Conservation (phyloP, 2,888 invertebrate genomes). For the Melanargia galathea region DNA sequence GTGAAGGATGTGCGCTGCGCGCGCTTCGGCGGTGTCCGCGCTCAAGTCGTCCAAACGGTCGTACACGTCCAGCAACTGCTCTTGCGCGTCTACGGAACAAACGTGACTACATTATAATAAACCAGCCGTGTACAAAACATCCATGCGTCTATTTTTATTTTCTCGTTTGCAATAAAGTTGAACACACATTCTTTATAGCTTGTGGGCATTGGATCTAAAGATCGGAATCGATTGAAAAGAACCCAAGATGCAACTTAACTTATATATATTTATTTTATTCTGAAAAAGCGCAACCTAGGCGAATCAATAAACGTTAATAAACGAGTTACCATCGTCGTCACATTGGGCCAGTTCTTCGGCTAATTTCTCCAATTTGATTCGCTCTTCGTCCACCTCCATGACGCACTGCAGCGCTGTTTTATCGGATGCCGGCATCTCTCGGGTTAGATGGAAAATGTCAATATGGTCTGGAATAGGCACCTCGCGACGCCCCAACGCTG, state of each 20-base stretch:
- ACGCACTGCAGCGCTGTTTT: constrained; percentile 98
- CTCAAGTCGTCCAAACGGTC: constrained; percentile 98
- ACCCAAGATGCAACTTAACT: too few relatives aligned
- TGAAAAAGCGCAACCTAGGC: background rate
- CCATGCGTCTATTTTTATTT: too few relatives aligned
- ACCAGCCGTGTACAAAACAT: too few relatives aligned
- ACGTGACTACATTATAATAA: background rate
- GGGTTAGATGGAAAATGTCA: constrained; percentile 97
- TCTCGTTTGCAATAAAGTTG: too few relatives aligned
- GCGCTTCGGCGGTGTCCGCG: constrained; percentile 96
- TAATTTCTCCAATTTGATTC: constrained; percentile 93
- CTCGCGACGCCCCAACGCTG: constrained; percentile 95
- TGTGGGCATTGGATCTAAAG: background rate
- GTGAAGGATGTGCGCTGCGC: constrained; percentile 96
- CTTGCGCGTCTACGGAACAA: constrained; percentile 88
- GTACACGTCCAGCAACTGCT: constrained; percentile 98
- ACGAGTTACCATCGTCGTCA: constrained; percentile 88
- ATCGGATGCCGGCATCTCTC: constrained; percentile 99
- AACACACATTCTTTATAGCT: too few relatives aligned
- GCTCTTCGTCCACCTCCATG: constrained; percentile 98
- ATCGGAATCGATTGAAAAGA: too few relatives aligned
- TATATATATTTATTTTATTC: too few relatives aligned
- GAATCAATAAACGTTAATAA: background rate
- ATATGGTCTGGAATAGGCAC: constrained; percentile 98
- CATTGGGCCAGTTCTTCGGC: constrained; percentile 94